Evolutionary conservation across 2,797 vertebrate species (phyloP), one percentile per base, ranked within the genome.

Genomic region (Bradypodion ventrale): DNA sequence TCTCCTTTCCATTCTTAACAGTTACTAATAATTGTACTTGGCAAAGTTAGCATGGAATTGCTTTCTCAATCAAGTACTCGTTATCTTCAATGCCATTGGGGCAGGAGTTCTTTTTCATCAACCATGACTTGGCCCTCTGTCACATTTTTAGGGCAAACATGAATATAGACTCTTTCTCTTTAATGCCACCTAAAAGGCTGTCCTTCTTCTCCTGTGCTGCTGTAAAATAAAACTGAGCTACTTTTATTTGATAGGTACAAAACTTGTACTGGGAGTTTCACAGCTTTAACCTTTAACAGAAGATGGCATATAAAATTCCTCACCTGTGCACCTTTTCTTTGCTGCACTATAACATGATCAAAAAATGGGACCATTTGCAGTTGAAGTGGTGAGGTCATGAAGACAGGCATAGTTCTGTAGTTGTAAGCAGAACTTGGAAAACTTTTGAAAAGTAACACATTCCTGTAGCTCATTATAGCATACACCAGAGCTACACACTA

Each of bases 21-120:
- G 7, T 19, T 81, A 60, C 44, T 87, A 85, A 81, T 13, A 10
- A 40, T 29, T 73, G 19, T 52, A 16, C 1, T 88, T 82, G 76
- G 42, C 75, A 85, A 87, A 46, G 15, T 82, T 84, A 80, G 44
- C 2, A 29, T 81, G 63, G 65, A 69, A 80, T 59, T 9, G 44
- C 35, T 80, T 82, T 40, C 13, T 65, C 85, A 75, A 87, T 10
- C 8, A 80, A 84, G 49, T 62, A 5, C 63, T 23, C 5, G 72
- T 81, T 76, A 16, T 88, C 9, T 16, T 76, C 59, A 68, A 59
- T 37, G 35, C 25, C 42, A 52, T n/a, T 42, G 60, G 19, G 35
- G 65, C 2, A 3, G 42, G 3, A 60, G 29, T 44, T 65, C n/a
- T 1, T 73, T 74, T 35, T 68, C 63, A 76, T 4, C 23, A 42